Evolutionary conservation across 2,797 vertebrate species (phyloP).

Genomic region (Brachyalestes nurse): DNA sequence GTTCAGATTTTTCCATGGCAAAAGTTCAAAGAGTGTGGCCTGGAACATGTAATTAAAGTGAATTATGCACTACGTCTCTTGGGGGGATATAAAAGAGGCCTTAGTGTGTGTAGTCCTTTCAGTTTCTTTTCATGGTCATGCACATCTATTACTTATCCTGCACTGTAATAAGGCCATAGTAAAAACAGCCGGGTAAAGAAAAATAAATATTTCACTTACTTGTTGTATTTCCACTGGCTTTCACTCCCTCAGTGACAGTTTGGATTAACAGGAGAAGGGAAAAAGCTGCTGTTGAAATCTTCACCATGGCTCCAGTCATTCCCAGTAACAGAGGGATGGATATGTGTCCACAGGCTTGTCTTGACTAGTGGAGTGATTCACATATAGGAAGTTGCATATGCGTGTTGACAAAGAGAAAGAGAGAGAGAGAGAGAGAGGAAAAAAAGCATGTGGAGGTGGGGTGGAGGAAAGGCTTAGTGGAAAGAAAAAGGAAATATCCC

Average conservation of each 20-base stretch:
- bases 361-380: conserved; percentile 21
- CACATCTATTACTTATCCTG: conserved; percentile 5
- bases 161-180: conserved; percentile 2
- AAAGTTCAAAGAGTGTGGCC: conserved; percentile 27
- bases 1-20: conserved; percentile 22
- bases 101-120: not conserved
- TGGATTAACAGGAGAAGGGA: conserved; percentile 38
- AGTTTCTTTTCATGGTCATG: conserved; percentile 18
- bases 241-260: conserved; percentile 18
- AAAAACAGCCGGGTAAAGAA: not conserved
- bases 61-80: not conserved
- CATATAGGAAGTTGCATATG: not conserved
- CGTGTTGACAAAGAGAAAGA: not conserved
- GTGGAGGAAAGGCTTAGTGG: conserved; percentile 1
- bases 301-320: conserved; percentile 34
- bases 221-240: conserved; percentile 23
- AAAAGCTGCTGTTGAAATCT: not conserved
- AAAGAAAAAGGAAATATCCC: conserved; percentile 5
- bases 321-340: not conserved
- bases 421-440: not conserved
- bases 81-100: not conserved
- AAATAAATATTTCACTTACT: conserved; percentile 43
- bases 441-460: conserved; percentile 13
- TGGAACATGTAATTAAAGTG: conserved; percentile 38
- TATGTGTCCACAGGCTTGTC: not conserved